A percentile compares a stretch with the other conserved stretches of the same genome.
phyloP scores from a whole-genome alignment of 1,140 invertebrate genomes.

The Bombus impatiens region DNA sequence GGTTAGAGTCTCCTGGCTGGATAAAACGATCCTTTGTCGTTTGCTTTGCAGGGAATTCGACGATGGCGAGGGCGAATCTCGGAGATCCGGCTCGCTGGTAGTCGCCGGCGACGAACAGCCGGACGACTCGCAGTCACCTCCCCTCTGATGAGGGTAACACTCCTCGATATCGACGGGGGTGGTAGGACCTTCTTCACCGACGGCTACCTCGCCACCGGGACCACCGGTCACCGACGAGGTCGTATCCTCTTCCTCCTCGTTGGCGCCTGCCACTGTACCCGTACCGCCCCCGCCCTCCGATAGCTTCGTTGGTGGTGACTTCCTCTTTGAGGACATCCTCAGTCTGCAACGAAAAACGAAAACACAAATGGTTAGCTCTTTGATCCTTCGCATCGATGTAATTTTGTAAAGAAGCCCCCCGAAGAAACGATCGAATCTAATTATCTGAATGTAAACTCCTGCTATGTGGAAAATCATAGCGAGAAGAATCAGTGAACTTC shows the following conservation, averaged over 20 bases:
- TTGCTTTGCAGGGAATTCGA: constrained; percentile 75
- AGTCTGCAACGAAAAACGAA: constrained; percentile 84
- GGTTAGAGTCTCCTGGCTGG: constrained; percentile 68
- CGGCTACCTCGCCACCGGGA: constrained; percentile 62
- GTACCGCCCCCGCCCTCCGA: constrained; percentile 88
- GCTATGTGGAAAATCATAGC: no score
- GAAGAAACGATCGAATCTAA: no score
- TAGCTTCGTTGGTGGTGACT: constrained; percentile 94
- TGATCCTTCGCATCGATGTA: background rate
- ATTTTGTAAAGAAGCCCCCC: no score
- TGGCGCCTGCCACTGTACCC: constrained; percentile 83
- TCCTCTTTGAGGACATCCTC: constrained; percentile 96
- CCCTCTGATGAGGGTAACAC: constrained; percentile 72
- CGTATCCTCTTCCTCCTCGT: constrained; percentile 84
- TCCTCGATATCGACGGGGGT: constrained; percentile 73
- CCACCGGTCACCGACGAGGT: constrained; percentile 81
- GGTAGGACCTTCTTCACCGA: constrained; percentile 69
- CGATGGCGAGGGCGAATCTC: constrained; percentile 77
- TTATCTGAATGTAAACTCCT: no score
- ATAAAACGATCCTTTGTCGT: constrained; percentile 72
- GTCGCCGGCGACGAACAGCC: constrained; percentile 80
- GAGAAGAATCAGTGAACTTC: no score
- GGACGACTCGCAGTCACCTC: constrained; percentile 74
- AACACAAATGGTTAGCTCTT: constrained; percentile 65
- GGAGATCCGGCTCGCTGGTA: constrained; percentile 77